Evolutionary conservation across 2,888 invertebrate species (phyloP).

Genomic region (Ichneumoninae sp.): DNA sequence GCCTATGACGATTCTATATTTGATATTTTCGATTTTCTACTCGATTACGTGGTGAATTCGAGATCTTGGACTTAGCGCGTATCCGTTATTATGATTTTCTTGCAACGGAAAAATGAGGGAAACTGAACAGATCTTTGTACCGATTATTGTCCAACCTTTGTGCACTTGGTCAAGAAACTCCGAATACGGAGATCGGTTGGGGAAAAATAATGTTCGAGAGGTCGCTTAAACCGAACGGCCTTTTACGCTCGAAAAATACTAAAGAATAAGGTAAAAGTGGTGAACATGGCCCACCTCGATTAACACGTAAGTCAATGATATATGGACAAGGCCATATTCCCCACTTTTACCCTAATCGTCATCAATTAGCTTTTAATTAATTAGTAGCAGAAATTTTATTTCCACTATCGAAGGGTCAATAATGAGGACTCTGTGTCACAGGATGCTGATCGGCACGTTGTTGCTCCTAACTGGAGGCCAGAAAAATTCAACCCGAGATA

Average conservation of each 20-base stretch:
- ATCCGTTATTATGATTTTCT: conserved; percentile 7
- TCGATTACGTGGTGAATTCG: background rate
- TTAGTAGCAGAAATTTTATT: background rate
- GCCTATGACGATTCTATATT: conserved; percentile 31
- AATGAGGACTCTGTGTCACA: conserved; percentile 55
- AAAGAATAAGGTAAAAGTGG: background rate
- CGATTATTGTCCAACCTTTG: conserved; percentile 55
- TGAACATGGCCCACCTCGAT: no score
- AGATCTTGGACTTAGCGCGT: conserved; percentile 13
- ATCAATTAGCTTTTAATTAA: background rate
- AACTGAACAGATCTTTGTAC: background rate
- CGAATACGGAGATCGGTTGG: conserved; percentile 44
- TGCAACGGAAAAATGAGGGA: background rate
- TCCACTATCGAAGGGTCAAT: conserved; percentile 5
- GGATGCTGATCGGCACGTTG: conserved; percentile 56
- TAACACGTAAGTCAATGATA: no score
- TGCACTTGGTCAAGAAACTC: background rate
- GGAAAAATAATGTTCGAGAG: conserved; percentile 53
- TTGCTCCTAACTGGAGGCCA: conserved; percentile 24
- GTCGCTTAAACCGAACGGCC: conserved; percentile 31
- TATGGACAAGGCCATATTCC: no score
- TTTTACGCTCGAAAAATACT: conserved; percentile 13
- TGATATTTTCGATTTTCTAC: conserved; percentile 56
- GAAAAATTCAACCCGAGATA: conserved; percentile 58
- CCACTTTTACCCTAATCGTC: background rate